Conservation (phyloP, 2,113 vertebrate genomes). For the Hemibagrus wyckioides region DNA sequence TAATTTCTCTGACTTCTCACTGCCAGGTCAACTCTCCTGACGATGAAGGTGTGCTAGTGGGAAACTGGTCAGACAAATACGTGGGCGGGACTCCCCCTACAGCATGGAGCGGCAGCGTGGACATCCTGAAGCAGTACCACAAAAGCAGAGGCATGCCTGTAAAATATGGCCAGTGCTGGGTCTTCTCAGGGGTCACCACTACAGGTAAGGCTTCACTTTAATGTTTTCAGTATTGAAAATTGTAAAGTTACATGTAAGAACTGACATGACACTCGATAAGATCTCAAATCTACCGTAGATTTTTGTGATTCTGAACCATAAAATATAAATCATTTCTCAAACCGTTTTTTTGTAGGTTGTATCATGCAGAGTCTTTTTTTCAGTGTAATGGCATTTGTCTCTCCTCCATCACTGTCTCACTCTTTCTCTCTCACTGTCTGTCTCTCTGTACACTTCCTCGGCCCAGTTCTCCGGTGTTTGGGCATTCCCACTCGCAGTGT, state of each 20-base stretch:
- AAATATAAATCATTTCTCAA: too few relatives aligned
- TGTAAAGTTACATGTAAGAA: too few relatives aligned
- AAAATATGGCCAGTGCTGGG: too few relatives aligned
- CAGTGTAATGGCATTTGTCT: too few relatives aligned
- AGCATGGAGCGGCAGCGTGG: constrained; percentile 85
- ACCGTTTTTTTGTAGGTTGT: not conserved
- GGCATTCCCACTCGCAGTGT: constrained; percentile 82
- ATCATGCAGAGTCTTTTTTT: too few relatives aligned
- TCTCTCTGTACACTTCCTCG: not conserved
- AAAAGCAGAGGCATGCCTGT: too few relatives aligned
- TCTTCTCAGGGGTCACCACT: too few relatives aligned
- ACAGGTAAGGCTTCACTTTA: too few relatives aligned
- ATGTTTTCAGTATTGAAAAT: too few relatives aligned
- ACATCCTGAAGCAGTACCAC: too few relatives aligned
- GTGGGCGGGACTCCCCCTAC: constrained; percentile 78
- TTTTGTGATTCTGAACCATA: constrained; percentile 83
- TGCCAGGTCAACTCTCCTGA: constrained; percentile 85
- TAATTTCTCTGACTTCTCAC: not conserved
- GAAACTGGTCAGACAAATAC: constrained; percentile 88
- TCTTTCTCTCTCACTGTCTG: not conserved
- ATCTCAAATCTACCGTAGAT: too few relatives aligned
- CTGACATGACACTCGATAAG: too few relatives aligned
- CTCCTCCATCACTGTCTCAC: not conserved
- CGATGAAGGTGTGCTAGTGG: constrained; percentile 84
- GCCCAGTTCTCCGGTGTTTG: constrained; percentile 83